Conservation (phyloP, 1,140 invertebrate genomes). For the Chlorops oryzae region DNA sequence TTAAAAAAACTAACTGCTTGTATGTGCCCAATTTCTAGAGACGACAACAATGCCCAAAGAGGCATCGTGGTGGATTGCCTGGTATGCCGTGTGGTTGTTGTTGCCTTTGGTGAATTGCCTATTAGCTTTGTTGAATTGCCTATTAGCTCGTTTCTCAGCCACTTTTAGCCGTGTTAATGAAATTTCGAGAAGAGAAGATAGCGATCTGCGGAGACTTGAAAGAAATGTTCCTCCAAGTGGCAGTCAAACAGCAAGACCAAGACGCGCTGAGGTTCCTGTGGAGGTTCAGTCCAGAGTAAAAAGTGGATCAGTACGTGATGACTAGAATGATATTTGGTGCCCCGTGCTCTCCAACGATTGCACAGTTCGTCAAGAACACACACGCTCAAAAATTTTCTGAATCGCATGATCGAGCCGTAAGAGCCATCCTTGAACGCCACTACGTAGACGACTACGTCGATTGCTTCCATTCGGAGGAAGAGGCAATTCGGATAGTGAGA, state of each 20-base stretch:
- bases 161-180: slow-evolving; percentile 27
- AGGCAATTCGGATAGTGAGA: slow-evolving; percentile 16
- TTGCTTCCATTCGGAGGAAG: slow-evolving; percentile 19
- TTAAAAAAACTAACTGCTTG: too few relatives aligned
- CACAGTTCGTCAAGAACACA: slow-evolving; percentile 35
- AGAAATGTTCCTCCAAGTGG: slow-evolving; percentile 27
- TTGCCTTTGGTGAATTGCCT: too few relatives aligned
- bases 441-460: slow-evolving; percentile 47
- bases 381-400: slow-evolving; percentile 25
- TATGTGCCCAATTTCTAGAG: too few relatives aligned
- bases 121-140: too few relatives aligned
- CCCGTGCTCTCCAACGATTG: too few relatives aligned
- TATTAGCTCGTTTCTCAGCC: too few relatives aligned
- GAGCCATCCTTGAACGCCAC: slow-evolving; percentile 25
- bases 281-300: slow-evolving; percentile 14
- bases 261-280: slow-evolving; percentile 31
- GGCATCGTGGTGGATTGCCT: too few relatives aligned
- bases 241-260: slow-evolving; percentile 22
- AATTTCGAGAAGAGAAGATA: slow-evolving; percentile 28
- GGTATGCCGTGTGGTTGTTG: too few relatives aligned
- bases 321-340: too few relatives aligned
- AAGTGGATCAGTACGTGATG: slow-evolving; percentile 14
- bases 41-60: too few relatives aligned
- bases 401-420: slow-evolving; percentile 20
- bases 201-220: slow-evolving; percentile 27